Evolutionary conservation across 2,888 invertebrate genomes (phyloP).

Genomic region (Camptogramma bilineatum): DNA sequence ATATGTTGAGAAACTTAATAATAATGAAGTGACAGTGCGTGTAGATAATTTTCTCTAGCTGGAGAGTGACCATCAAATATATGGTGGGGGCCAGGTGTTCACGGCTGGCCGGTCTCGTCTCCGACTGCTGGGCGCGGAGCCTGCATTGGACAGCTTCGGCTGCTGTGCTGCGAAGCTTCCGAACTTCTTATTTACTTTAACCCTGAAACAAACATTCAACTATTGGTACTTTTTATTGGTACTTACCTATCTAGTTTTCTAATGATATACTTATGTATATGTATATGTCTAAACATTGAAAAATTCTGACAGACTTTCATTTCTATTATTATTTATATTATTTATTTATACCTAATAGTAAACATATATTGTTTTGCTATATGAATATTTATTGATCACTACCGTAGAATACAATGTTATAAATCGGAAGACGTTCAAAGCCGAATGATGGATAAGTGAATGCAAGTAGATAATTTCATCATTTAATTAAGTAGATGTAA

Average conservation of each 20-base stretch:
- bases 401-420: too few relatives aligned
- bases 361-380: too few relatives aligned
- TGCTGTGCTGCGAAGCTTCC: constrained; percentile 59
- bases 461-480: background rate
- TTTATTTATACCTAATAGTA: too few relatives aligned
- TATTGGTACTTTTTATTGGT: constrained; percentile 5
- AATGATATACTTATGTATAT: too few relatives aligned
- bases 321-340: too few relatives aligned
- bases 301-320: too few relatives aligned
- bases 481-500: background rate
- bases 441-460: background rate
- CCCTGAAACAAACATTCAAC: constrained; percentile 72
- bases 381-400: too few relatives aligned
- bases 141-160: constrained; percentile 67
- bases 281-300: too few relatives aligned
- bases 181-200: constrained; percentile 63
- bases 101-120: constrained; percentile 62
- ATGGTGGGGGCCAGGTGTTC: constrained; percentile 55
- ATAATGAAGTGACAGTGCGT: constrained; percentile 85
- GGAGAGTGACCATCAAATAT: constrained; percentile 79
- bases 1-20: constrained; percentile 83
- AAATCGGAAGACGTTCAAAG: too few relatives aligned
- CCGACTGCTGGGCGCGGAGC: constrained; percentile 60
- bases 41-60: constrained; percentile 76
- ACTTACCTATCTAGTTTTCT: too few relatives aligned